Evolutionary conservation across 2,888 invertebrate genomes (phyloP), one percentile per base, ranked within the genome.

Genomic region (Phalera bucephala): DNA sequence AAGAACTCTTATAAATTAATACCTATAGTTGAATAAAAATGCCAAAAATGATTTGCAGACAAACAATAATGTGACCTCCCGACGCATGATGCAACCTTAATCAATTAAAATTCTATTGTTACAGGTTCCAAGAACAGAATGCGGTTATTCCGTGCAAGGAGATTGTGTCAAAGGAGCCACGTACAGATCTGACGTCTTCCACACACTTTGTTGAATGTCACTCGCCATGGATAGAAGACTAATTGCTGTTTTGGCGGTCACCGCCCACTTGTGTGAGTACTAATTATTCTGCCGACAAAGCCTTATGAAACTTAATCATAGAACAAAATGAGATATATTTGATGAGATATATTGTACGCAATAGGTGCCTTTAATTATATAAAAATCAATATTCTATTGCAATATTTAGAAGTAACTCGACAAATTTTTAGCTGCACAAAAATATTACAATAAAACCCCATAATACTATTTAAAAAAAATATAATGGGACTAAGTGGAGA

Each of bases 221-320:
- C 10, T 39, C 49, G 55, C 58, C 59, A 88, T 88, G 88, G 72
- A 76, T 59, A 65, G 65, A 45, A 66, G 72, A 70, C 54, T 80
- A 33, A 43, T 79, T 25, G 40, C 61, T 17, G 33, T 86, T 46
- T 51, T 84, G 65, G 81, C 79, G 63, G 53, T 79, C 33, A 58
- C 71, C 69, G 75, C 76, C 61, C 68, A 74, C 43, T 61, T 84
- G 40, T 78, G 87, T 87, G 64, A 84, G 86, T 80, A 65, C 29
- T 13, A 23, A 32, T 14, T 22, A 22, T 4, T 22, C 22, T 17
- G 17, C 17, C 17, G 5, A 3, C 17, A 17, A 17, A 17, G 6
- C n/a, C 20, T 13, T 27, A 8, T 14, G 2, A 11, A 10, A 3
- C 25, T 19, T 9, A 3, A 17, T 17, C 17, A 17, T 3, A 17